Conservation (phyloP, 2,113 vertebrate genomes). For the Zosterops hypoxanthus region DNA sequence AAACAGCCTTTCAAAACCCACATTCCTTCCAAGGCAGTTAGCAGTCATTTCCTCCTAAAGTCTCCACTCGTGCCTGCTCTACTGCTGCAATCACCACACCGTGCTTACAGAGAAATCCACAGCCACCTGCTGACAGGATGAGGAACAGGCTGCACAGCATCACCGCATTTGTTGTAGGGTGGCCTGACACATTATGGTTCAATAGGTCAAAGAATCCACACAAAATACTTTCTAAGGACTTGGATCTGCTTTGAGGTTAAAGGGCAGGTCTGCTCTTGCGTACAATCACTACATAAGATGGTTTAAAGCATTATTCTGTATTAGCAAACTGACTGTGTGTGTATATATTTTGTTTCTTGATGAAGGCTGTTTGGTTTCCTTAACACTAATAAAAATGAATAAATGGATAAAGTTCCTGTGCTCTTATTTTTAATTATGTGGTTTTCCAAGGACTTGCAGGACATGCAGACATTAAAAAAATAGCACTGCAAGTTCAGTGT, state of each 20-base stretch:
- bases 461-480: neutral
- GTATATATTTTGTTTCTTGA: constrained; percentile 47
- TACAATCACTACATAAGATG: constrained; percentile 15
- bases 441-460: neutral
- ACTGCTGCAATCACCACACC: rapidly evolving
- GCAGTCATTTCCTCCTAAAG: neutral
- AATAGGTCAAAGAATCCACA: neutral
- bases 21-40: neutral
- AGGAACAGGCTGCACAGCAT: neutral
- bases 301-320: neutral
- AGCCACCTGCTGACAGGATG: neutral
- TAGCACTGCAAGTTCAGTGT: neutral
- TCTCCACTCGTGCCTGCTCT: neutral
- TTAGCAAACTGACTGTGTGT: neutral
- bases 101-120: neutral
- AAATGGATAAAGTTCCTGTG: neutral
- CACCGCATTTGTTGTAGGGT: rapidly evolving
- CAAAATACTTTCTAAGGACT: neutral
- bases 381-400: constrained; percentile 10
- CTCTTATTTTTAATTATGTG: neutral
- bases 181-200: neutral
- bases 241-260: neutral
- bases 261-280: neutral
- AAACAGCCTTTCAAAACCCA: neutral
- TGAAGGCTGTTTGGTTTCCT: neutral